These are phyloP conservation scores for Cebidichthys violaceus DNA, from an alignment of 2,113 vertebrate genomes.

Conservation along the genomic window DNA sequence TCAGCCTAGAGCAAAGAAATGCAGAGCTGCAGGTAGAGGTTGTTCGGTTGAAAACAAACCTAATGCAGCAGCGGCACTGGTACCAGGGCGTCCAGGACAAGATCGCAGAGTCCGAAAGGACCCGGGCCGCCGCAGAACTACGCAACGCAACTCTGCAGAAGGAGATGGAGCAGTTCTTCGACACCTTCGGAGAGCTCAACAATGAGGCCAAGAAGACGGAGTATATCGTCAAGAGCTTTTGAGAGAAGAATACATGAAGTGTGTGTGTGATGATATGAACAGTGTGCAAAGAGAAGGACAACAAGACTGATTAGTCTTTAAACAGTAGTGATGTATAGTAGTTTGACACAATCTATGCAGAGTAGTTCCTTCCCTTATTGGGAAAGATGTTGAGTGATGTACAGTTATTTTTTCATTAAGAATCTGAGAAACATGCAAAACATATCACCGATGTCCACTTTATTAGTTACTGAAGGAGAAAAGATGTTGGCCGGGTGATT, in stretches of 20 bases:
- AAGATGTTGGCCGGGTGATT: slow-evolving; percentile 63
- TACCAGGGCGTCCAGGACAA: slow-evolving; percentile 80
- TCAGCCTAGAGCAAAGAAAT: slow-evolving; percentile 86
- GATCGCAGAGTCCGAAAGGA: slow-evolving; percentile 81
- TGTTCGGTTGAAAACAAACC: slow-evolving; percentile 71
- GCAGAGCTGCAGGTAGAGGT: slow-evolving; percentile 82
- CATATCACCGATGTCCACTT: slow-evolving; percentile 71
- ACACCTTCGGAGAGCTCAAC: slow-evolving; percentile 86
- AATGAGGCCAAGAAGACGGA: slow-evolving; percentile 81
- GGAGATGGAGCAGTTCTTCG: slow-evolving; percentile 88
- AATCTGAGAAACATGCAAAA: slow-evolving; percentile 20
- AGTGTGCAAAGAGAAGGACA: neutral
- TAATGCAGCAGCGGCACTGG: slow-evolving; percentile 83
- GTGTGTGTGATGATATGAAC: slow-evolving; percentile 16
- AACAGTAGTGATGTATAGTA: slow-evolving; percentile 6
- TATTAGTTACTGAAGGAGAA: slow-evolving; percentile 66
- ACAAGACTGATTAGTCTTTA: slow-evolving; percentile 19
- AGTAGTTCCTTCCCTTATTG: neutral
- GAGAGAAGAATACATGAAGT: slow-evolving; percentile 27
- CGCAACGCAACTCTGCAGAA: slow-evolving; percentile 83
- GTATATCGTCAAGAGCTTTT: slow-evolving; percentile 76
- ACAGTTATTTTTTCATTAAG: slow-evolving; percentile 5
- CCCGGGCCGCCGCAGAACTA: slow-evolving; percentile 78
- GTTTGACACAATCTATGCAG: slow-evolving; percentile 8
- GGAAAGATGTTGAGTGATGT: neutral